Base-by-base conservation (phyloP, 1,140 invertebrate species). In the Propsilocerus akamusi region DNA sequence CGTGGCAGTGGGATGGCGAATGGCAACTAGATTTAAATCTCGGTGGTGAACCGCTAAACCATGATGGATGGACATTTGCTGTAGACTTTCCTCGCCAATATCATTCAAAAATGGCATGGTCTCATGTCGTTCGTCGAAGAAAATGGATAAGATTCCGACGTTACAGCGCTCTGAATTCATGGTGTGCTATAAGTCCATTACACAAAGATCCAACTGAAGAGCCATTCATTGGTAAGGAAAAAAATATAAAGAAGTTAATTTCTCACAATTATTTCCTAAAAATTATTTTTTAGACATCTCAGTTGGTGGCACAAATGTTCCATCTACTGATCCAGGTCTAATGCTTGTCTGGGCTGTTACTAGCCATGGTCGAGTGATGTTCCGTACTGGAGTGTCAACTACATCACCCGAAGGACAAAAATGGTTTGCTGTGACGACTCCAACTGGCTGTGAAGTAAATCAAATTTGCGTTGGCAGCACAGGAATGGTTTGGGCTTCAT, bases 1-100 rank as follows among this genome's bases (percentile, higher is more conserved):
- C 87, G 52, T 92, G 91, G 91, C 80, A 88, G 58, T 93, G 90
- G 90, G 87, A 95, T 69, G 81, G 81, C 4, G 86, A 90, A 55
- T 96, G 91, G 91, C 78, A 86, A 54, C 73, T 93, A 48, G 89
- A 94, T 64, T 74, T 86, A 11, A 86, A 83, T 24, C 70, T 94
- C 46, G 80, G 92, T 66, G 89, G 88, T 4, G 80, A 91, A 58
- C 82, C 83, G 3, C 68, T 93, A 47, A 83, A 85, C 63, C 80
- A 86, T 66, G 87, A 92, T 75, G 89, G 89, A 30, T 95, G 90
- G 91, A 92, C 83, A 25, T 96, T 95, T 72, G 87, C 90, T 23
- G 72, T 92, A 46, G 90, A 95, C 69, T 95, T 95, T 68, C 88
- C 86, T 47, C 76, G 83, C 20, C 78, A 78, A n/a, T 96, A 83